Evolutionary conservation across 2,888 invertebrate species (phyloP), one percentile per base, ranked within the genome.

Genomic region (Xanthorhoe spadicearia): DNA sequence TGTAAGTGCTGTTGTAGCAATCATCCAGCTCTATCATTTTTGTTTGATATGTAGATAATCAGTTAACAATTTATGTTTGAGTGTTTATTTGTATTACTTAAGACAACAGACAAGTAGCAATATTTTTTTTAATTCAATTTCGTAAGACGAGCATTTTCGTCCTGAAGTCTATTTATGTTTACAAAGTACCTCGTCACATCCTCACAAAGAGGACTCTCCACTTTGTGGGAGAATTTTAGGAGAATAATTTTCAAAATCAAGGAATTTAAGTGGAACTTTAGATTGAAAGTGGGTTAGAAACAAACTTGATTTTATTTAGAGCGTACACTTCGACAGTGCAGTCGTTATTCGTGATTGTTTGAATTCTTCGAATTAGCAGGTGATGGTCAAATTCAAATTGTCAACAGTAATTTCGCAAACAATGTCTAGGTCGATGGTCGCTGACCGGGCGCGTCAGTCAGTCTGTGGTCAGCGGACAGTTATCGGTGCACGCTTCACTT

Each of bases 401-500:
- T 49, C 13, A 57, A 9, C 48, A 17, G 43, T 57, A 28, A 53
- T 53, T 67, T 59, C 10, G 19, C 58, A 52, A 56, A 63, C 67
- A 61, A 63, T 57, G 61, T 64, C 64, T 64, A 61, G 61, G 68
- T 68, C 54, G 64, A 61, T 64, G 68, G 53, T 64, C 64, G 50
- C 15, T 64, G 63, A 64, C 49, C 60, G 56, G n/a, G 23, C 23
- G 32, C 28, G 9, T 17, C 18, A 56, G 9, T 17, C 18, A 56
- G 17, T 64, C 77, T 64, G 74, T 75, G 75, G 74, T 70, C 66
- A 35, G 72, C 28, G 43, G 73, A 85, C 86, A 84, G 86, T 86
- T 84, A 84, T 74, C 68, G 68, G 48, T 48, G 65, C 73, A 82
- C 82, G 88, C 88, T 82, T 87, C 84, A 86, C 83, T 88, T 83